A percentile compares a stretch with the other conserved stretches of the same genome.
These are phyloP conservation scores for Hemibagrus wyckioides DNA, from an alignment of 2,113 vertebrate genomes.

Conservation along the genomic window DNA sequence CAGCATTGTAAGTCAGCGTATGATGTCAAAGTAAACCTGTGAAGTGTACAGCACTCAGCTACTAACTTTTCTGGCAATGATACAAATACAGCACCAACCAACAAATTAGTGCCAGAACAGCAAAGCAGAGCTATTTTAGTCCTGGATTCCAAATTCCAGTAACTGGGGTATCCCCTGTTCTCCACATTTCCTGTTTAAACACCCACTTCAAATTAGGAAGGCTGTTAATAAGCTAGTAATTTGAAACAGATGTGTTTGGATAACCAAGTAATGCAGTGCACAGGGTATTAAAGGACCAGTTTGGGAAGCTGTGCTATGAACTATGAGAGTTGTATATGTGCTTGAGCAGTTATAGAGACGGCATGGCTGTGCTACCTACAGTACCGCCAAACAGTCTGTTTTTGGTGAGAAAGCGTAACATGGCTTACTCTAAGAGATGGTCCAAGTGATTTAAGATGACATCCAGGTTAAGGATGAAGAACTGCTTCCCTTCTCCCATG, in stretches of 20 bases:
- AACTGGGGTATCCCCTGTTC: background rate
- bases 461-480: constrained; percentile 48
- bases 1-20: background rate
- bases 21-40: background rate
- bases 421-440: constrained; percentile 43
- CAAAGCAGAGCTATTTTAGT: background rate
- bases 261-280: background rate
- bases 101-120: background rate
- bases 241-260: background rate
- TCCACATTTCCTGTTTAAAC: background rate
- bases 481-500: constrained; percentile 48
- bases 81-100: background rate
- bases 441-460: constrained; percentile 51
- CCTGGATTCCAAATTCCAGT: background rate
- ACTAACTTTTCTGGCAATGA: background rate
- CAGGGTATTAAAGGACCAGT: background rate
- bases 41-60: background rate
- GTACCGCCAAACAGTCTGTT: background rate
- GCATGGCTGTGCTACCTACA: constrained; percentile 7
- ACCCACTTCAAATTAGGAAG: background rate
- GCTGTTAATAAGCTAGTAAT: background rate
- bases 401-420: background rate
- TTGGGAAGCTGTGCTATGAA: background rate
- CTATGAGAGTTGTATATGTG: background rate
- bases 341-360: constrained; percentile 38